Evolutionary conservation across 2,888 invertebrate species (phyloP), one percentile per base, ranked within the genome.

Genomic region (Hipparchia sbordonii): DNA sequence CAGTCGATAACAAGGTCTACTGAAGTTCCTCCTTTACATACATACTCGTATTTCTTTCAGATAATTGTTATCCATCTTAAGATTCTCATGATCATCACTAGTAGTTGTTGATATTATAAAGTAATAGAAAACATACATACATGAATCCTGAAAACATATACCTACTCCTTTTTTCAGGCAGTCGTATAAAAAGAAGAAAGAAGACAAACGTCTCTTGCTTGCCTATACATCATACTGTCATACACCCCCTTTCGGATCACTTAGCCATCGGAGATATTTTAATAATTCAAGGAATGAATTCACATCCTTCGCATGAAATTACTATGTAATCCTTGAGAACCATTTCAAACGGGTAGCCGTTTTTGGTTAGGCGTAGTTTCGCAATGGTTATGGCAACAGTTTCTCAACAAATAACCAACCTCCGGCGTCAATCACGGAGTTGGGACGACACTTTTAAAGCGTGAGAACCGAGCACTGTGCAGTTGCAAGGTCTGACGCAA

Each of bases 361-460:
- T 75, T 75, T 70, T 65, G 71, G 72, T 69, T 69, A 65, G 33
- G 60, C 7, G 74, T 59, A 60, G 46, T 72, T 68, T 63, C 63
- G 59, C 54, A 80, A 76, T 78, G 74, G 67, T 79, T 74, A 72
- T 69, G 78, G 79, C 79, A 80, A 77, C 79, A 78, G 80, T 89
- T 85, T 86, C 76, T 85, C 87, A 90, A 90, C 77, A 74, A 51
- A 76, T 85, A 87, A 84, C 77, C 85, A 89, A 89, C 84, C 86
- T 87, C 88, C 89, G 87, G 87, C 84, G 82, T 81, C 79, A 72
- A 83, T 84, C 85, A 84, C 83, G 77, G 81, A 59, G 85, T 86
- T 83, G 84, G 86, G 85, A 83, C 83, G 77, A 80, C 80, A 79
- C 81, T 78, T 23, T 76, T 77, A 78, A 80, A 82, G 81, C 89